A percentile compares a stretch with the other conserved stretches of the same genome.
Conservation (phyloP, 2,888 invertebrate species). For the Sipha maydis region DNA sequence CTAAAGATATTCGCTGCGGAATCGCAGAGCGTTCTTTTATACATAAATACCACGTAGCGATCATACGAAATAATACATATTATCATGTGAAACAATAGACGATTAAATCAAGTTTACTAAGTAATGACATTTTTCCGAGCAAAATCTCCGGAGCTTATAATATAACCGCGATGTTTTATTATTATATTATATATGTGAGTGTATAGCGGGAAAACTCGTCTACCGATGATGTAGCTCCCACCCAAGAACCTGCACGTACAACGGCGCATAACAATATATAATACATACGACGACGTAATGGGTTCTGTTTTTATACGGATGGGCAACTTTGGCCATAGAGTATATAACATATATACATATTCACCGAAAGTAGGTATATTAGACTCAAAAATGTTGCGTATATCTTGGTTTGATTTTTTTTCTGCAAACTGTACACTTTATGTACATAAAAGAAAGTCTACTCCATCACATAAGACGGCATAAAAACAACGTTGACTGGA, state of each 20-base stretch:
- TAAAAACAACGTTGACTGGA: too few relatives aligned
- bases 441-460: too few relatives aligned
- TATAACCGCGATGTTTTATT: not conserved
- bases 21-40: not conserved
- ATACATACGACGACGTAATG: not conserved
- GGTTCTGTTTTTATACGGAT: not conserved
- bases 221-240: not conserved
- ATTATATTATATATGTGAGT: not conserved
- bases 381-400: too few relatives aligned
- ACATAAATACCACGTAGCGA: not conserved
- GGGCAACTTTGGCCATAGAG: not conserved
- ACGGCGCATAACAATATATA: not conserved
- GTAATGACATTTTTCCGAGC: not conserved
- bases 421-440: too few relatives aligned
- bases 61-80: not conserved
- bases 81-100: not conserved
- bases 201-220: not conserved
- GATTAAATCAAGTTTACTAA: not conserved
- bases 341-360: not conserved
- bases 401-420: too few relatives aligned
- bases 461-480: too few relatives aligned
- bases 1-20: not conserved
- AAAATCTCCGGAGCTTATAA: not conserved
- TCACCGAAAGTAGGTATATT: too few relatives aligned
- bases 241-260: not conserved